Evolutionary conservation across 2,797 vertebrate genomes (phyloP).

Genomic region (Crax fasciolata): DNA sequence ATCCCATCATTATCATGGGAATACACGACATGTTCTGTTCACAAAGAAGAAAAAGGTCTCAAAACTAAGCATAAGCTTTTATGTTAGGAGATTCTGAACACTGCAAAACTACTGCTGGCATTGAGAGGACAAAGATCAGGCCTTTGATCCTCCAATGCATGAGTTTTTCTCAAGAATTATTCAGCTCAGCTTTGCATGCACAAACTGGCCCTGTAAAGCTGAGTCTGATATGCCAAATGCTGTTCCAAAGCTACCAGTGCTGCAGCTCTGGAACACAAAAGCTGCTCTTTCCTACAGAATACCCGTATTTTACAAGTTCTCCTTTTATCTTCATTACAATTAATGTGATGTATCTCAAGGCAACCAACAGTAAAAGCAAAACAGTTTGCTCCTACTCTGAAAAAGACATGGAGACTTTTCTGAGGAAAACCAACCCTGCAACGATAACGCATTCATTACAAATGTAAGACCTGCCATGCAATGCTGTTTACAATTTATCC

Average conservation of each 20-base stretch:
- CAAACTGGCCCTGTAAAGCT: neutral
- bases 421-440: neutral
- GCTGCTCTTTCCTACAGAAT: neutral
- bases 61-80: neutral
- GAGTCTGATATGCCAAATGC: neutral
- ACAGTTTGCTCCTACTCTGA: neutral
- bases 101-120: neutral
- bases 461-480: neutral
- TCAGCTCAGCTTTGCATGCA: neutral
- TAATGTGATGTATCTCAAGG: neutral
- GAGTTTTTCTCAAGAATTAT: neutral
- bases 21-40: neutral
- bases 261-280: neutral
- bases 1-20: neutral
- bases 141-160: neutral
- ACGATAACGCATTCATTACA: neutral
- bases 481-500: neutral
- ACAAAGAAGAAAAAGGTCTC: neutral
- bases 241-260: neutral
- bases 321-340: neutral
- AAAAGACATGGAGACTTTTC: neutral
- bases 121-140: neutral
- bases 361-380: neutral
- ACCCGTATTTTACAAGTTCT: neutral
- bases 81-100: neutral